Percentiles rank a stretch among this genome's conserved stretches.
These are phyloP conservation scores for Stenopsyche tienmushanensis DNA, from an alignment of 1,140 invertebrate species.

Conservation along the genomic window DNA sequence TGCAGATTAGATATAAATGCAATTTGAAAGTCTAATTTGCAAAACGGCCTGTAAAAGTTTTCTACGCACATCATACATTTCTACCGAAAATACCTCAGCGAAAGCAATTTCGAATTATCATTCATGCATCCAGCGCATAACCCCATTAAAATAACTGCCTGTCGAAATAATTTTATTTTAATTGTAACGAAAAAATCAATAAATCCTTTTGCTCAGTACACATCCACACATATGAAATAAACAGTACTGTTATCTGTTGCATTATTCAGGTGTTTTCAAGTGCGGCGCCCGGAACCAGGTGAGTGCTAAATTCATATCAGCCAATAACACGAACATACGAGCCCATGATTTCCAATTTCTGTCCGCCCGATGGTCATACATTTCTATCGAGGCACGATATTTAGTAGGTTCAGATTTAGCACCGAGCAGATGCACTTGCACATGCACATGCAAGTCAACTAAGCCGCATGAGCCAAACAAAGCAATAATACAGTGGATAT, in stretches of 20 bases:
- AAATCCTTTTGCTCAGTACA: background rate
- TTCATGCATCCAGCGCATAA: no score
- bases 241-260: background rate
- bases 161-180: background rate
- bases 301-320: slow-evolving; percentile 3
- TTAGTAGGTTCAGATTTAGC: background rate
- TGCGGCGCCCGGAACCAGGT: background rate
- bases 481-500: background rate
- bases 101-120: no score
- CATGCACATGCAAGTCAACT: background rate
- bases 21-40: slow-evolving; percentile 25
- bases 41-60: slow-evolving; percentile 6
- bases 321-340: background rate
- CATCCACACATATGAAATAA: background rate
- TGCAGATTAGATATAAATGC: slow-evolving; percentile 20
- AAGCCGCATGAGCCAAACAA: background rate
- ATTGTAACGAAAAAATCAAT: background rate
- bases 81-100: no score
- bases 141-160: background rate
- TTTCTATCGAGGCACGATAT: slow-evolving; percentile 12
- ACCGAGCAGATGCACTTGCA: background rate
- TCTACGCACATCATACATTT: no score
- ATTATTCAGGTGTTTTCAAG: background rate
- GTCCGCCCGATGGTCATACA: slow-evolving; percentile 8
- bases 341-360: slow-evolving; percentile 11